Conservation (phyloP, 2,113 vertebrate species). For the Bufo gargarizans region DNA sequence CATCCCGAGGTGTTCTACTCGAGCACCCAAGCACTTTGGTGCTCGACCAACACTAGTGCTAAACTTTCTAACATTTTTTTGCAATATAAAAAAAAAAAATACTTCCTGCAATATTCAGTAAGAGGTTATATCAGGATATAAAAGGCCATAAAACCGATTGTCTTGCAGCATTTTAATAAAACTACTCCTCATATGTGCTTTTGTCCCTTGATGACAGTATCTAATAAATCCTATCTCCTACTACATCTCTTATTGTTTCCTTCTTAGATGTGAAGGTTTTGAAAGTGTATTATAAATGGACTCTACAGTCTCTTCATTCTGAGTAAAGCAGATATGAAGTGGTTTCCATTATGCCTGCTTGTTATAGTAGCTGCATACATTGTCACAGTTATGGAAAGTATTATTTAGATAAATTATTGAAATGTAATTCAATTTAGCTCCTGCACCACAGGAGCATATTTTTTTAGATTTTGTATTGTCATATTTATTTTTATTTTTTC, state of each 20-base stretch:
- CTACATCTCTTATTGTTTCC: slow-evolving; percentile 3
- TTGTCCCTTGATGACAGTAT: slow-evolving; percentile 10
- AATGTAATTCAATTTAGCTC: background rate
- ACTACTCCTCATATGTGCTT: slow-evolving; percentile 12
- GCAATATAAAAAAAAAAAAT: background rate
- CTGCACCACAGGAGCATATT: background rate
- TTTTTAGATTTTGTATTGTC: background rate
- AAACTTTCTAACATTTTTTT: background rate
- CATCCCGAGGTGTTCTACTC: too few relatives aligned
- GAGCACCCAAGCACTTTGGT: too few relatives aligned
- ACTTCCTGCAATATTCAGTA: background rate
- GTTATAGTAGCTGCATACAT: background rate
- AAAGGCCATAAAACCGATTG: slow-evolving; percentile 5
- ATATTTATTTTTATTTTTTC: background rate
- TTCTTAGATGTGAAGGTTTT: slow-evolving; percentile 11
- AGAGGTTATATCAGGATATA: slow-evolving; percentile 10
- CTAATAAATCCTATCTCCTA: slow-evolving; percentile 15
- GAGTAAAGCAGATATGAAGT: background rate
- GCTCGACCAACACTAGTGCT: background rate
- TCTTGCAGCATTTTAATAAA: slow-evolving; percentile 17
- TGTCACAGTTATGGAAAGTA: background rate
- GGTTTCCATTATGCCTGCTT: background rate
- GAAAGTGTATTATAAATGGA: background rate
- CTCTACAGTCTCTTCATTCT: background rate
- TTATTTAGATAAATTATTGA: background rate